Percentiles rank a stretch among this genome's conserved stretches.
Conservation (phyloP, 1,140 invertebrate species). For the Anoplolepis gracilipes region DNA sequence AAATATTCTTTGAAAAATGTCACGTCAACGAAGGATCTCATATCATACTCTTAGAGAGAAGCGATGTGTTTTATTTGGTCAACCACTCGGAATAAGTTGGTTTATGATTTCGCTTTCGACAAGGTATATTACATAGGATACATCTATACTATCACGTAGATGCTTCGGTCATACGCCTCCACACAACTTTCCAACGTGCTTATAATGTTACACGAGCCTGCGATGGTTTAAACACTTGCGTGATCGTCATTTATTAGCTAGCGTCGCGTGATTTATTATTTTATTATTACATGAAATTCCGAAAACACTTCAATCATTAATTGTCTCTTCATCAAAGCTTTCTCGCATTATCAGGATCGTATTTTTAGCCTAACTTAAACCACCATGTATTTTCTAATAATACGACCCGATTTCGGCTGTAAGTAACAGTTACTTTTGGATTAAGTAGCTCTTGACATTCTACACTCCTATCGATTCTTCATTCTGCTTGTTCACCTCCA, state of each 20-base stretch:
- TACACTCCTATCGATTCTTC: neutral
- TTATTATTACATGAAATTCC: neutral
- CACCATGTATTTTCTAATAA: neutral
- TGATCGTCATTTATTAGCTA: neutral
- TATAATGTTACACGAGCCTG: slow-evolving; percentile 24
- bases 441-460: neutral
- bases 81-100: slow-evolving; percentile 3
- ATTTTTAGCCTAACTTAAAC: slow-evolving; percentile 12
- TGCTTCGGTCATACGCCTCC: slow-evolving; percentile 48
- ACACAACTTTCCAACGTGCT: slow-evolving; percentile 67
- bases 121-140: slow-evolving; percentile 56
- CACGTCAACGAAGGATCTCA: neutral
- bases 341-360: neutral
- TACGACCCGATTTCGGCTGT: neutral
- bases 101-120: slow-evolving; percentile 69
- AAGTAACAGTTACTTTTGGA: slow-evolving; percentile 11
- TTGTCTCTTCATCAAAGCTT: neutral
- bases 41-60: neutral
- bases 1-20: neutral
- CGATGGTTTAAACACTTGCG: neutral
- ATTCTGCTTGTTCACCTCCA: too few relatives aligned
- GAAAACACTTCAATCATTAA: neutral
- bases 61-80: slow-evolving; percentile 15
- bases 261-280: neutral
- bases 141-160: slow-evolving; percentile 32